A percentile compares a stretch with the other conserved stretches of the same genome.
Conservation (phyloP, 1,140 invertebrate genomes). For the Trachelipus rathkii region DNA sequence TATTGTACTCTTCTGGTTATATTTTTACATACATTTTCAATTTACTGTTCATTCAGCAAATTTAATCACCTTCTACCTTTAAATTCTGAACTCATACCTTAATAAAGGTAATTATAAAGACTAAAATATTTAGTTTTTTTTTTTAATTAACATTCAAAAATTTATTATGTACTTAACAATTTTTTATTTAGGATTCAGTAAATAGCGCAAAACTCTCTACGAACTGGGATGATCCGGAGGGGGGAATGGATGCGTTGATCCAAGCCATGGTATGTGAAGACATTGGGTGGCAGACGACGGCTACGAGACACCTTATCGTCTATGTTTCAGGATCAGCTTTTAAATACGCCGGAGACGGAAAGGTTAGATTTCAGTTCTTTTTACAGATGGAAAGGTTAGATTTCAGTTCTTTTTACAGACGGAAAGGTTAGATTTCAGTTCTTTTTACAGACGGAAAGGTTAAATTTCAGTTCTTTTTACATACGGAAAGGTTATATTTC, state of each 20-base stretch:
- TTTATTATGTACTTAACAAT: too few species aligned
- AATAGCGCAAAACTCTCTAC: neutral
- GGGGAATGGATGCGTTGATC: neutral
- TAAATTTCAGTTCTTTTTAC: too few species aligned
- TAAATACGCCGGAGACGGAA: neutral
- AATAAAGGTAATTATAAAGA: too few species aligned
- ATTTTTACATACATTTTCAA: too few species aligned
- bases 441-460: neutral
- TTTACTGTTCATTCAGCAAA: too few species aligned
- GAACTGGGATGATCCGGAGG: neutral
- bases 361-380: neutral
- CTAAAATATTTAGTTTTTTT: too few species aligned
- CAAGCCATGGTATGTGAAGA: neutral
- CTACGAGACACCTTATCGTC: neutral
- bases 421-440: neutral
- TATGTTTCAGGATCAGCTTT: conserved; percentile 4
- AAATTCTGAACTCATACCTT: too few species aligned
- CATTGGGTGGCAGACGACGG: neutral
- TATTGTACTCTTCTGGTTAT: too few species aligned
- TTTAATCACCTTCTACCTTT: too few species aligned
- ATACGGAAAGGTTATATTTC: too few species aligned
- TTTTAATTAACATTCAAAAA: neutral
- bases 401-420: neutral
- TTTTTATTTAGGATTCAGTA: neutral
- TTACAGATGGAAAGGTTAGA: neutral